Evolutionary conservation across 1,140 invertebrate species (phyloP).

Genomic region (Nephotettix cincticeps): DNA sequence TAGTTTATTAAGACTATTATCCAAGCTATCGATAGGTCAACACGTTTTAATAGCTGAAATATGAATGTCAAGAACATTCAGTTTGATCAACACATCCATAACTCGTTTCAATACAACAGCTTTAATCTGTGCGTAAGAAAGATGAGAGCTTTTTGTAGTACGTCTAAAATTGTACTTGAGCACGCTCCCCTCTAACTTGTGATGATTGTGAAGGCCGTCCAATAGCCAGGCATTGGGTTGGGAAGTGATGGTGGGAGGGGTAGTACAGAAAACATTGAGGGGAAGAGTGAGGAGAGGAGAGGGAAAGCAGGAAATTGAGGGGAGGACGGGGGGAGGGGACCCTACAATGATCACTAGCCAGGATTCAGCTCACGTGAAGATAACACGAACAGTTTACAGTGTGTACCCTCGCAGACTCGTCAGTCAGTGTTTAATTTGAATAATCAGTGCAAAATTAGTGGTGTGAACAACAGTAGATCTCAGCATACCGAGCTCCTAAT

Average conservation of each 20-base stretch:
- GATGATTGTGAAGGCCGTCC: slow-evolving; percentile 23
- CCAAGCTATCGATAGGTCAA: too few relatives aligned
- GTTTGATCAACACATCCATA: too few relatives aligned
- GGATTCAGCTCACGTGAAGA: slow-evolving; percentile 28
- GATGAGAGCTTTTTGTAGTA: slow-evolving; percentile 15
- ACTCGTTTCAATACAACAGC: too few relatives aligned
- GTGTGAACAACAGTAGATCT: not conserved
- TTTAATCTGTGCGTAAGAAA: not conserved
- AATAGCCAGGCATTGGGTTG: not conserved
- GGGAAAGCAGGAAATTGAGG: slow-evolving; percentile 31
- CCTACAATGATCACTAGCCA: slow-evolving; percentile 26
- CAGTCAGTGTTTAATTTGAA: not conserved
- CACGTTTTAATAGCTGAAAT: too few relatives aligned
- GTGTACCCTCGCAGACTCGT: not conserved
- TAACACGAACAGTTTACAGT: slow-evolving; percentile 1
- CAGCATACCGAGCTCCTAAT: not conserved
- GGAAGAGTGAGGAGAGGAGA: slow-evolving; percentile 25
- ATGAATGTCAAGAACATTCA: too few relatives aligned
- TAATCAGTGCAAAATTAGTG: not conserved
- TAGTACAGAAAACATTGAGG: slow-evolving; percentile 21
- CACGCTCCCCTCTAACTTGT: slow-evolving; percentile 22
- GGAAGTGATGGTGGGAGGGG: slow-evolving; percentile 22
- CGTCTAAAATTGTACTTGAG: slow-evolving; percentile 28
- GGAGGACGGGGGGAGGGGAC: not conserved
- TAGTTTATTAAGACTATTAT: too few relatives aligned